These are phyloP conservation scores for Andrena fulva DNA, from an alignment of 2,888 invertebrate genomes.

Conservation along the genomic window DNA sequence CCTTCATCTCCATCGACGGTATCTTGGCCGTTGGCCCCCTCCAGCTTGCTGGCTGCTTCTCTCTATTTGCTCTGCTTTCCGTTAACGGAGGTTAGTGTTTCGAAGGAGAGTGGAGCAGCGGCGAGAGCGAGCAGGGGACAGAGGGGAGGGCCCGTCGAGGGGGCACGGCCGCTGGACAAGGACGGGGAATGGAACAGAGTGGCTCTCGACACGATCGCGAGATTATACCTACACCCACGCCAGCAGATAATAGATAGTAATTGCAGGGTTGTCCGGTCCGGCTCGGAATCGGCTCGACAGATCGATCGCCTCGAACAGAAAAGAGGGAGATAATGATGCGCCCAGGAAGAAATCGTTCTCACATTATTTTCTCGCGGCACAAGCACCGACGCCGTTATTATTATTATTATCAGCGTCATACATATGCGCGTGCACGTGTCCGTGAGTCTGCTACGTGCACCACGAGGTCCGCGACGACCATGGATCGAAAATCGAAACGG, in stretches of 20 bases:
- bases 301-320: slow-evolving; percentile 76
- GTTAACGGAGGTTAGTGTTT: slow-evolving; percentile 48
- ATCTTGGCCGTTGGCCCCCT: slow-evolving; percentile 23
- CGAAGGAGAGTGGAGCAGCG: slow-evolving; percentile 20
- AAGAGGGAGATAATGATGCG: slow-evolving; percentile 80
- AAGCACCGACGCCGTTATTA: slow-evolving; percentile 58
- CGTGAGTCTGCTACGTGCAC: background rate
- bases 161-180: slow-evolving; percentile 34
- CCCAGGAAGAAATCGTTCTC: slow-evolving; percentile 83
- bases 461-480: slow-evolving; percentile 11
- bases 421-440: slow-evolving; percentile 25
- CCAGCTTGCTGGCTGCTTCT: background rate
- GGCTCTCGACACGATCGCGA: slow-evolving; percentile 80
- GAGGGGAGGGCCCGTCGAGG: background rate
- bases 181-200: slow-evolving; percentile 51
- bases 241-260: slow-evolving; percentile 81
- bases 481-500: slow-evolving; percentile 57
- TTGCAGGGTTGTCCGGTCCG: slow-evolving; percentile 77
- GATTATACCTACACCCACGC: slow-evolving; percentile 82
- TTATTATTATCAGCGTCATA: slow-evolving; percentile 57
- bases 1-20: slow-evolving; percentile 45
- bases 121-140: background rate
- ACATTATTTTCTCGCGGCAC: slow-evolving; percentile 83
- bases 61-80: slow-evolving; percentile 56
- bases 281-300: slow-evolving; percentile 79